Base-by-base conservation (phyloP, 2,797 vertebrate genomes). In the Sebastes hubbsi region DNA sequence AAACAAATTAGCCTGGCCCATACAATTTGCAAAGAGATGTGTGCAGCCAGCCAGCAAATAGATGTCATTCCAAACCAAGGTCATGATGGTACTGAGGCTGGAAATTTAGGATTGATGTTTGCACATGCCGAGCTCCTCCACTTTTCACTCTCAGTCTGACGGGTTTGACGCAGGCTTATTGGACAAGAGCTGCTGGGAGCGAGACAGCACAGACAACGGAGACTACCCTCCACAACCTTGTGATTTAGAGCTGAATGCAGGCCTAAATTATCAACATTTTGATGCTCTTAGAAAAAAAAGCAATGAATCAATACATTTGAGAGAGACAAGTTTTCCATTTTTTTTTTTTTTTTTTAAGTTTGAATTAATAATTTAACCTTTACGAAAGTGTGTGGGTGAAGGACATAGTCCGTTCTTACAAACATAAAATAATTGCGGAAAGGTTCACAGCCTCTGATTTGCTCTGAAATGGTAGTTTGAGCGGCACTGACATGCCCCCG, bases 21-120 rank as follows among this genome's bases (percentile, higher is more conserved):
- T 95, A 94, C 95, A 94, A 95, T 95, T 95, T 96, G 94, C 94
- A 95, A 95, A 95, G 92, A 95, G 95, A 95, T 94, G 95, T 95
- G 95, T 95, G 93, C 95, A 95, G 92, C 94, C 95, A 95, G 93
- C 93, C 95, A 94, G 93, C 92, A 95, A 96, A 96, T 96, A 94
- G 95, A 95, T 95, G 94, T 96, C 95, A 95, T 94, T 95, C 93
- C 93, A 92, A 94, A 92, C 94, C 95, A 96, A 96, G 95, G 95
- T 96, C 95, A 95, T 77, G 87, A 88, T 89, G 92, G 90, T 92
- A 94, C 87, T 91, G 93, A 89, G 93, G 89, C 90, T 94, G 91
- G 91, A 94, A 94, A 94, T 95, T 91, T 94, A 91, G 93, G 93
- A 95, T 95, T 95, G 95, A 95, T 96, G 94, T 95, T 94, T 91